A percentile compares a stretch with the other conserved stretches of the same genome.
Conservation (phyloP, 92 coral and sea anemone genomes). For the Palythoa caribaeorum region DNA sequence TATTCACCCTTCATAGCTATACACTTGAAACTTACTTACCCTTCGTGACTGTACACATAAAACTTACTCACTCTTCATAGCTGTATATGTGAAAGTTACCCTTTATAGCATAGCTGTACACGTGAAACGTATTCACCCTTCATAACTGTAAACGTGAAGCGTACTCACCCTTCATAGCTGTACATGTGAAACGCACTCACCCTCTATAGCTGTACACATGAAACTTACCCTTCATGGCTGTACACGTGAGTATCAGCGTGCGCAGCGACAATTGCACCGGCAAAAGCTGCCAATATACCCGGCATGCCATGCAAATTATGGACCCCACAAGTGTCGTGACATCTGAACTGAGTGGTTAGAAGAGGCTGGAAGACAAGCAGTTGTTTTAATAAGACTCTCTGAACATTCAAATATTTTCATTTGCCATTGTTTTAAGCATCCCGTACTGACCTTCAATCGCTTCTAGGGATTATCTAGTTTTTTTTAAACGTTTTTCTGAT, state of each 20-base stretch:
- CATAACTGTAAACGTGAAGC: neutral
- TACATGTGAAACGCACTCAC: conserved; percentile 42
- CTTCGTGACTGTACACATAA: neutral
- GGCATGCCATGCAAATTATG: conserved; percentile 98
- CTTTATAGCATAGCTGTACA: neutral
- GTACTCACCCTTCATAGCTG: neutral
- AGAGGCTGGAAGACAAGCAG: conserved; percentile 69
- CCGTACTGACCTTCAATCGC: too few species aligned
- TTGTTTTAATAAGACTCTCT: neutral
- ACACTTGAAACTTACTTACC: neutral
- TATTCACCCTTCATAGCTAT: neutral
- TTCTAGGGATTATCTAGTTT: too few species aligned
- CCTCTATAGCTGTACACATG: conserved; percentile 81
- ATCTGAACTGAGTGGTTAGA: conserved; percentile 68
- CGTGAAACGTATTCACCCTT: neutral
- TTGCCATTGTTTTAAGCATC: too few species aligned
- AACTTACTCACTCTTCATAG: neutral
- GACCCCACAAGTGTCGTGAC: conserved; percentile 93
- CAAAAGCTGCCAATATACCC: conserved; percentile 86
- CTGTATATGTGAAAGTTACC: neutral
- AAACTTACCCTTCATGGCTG: conserved; percentile 30
- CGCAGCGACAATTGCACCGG: conserved; percentile 85
- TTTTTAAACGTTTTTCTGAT: too few species aligned
- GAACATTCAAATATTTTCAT: neutral
- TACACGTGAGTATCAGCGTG: conserved; percentile 75